Evolutionary conservation across 2,888 invertebrate genomes (phyloP).

Genomic region (Lepidochrysops patricia): DNA sequence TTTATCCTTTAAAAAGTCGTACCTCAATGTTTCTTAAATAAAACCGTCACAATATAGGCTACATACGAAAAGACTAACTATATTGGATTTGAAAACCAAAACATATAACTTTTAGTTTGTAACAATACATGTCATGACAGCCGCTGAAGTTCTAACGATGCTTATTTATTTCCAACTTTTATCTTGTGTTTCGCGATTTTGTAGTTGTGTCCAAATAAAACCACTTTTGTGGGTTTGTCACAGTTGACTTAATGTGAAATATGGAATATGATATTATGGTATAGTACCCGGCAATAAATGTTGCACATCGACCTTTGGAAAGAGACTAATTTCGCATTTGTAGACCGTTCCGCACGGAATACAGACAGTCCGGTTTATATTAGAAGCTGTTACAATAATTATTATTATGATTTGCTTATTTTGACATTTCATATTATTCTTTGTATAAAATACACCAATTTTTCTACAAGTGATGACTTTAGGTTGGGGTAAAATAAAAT

Average conservation of each 20-base stretch:
- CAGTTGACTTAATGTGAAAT: not conserved
- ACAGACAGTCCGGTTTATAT: no score
- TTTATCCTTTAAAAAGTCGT: no score
- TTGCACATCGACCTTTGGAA: no score
- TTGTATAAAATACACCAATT: no score
- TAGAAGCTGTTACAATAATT: no score
- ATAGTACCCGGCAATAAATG: not conserved
- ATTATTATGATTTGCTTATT: no score
- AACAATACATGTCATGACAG: conserved; percentile 3
- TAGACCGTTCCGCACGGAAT: no score
- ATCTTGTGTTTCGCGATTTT: not conserved
- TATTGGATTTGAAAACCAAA: not conserved
- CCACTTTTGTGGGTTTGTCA: not conserved
- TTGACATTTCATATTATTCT: no score
- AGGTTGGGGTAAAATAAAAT: no score
- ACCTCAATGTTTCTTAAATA: no score
- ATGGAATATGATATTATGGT: not conserved
- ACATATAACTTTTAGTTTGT: not conserved
- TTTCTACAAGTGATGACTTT: no score
- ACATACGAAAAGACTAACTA: not conserved
- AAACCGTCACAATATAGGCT: not conserved
- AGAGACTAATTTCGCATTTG: no score
- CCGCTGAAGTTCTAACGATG: not conserved
- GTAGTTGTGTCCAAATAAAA: not conserved
- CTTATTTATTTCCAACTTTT: conserved; percentile 6